Conservation (phyloP, 2,888 invertebrate species). For the Parelbella ahira region DNA sequence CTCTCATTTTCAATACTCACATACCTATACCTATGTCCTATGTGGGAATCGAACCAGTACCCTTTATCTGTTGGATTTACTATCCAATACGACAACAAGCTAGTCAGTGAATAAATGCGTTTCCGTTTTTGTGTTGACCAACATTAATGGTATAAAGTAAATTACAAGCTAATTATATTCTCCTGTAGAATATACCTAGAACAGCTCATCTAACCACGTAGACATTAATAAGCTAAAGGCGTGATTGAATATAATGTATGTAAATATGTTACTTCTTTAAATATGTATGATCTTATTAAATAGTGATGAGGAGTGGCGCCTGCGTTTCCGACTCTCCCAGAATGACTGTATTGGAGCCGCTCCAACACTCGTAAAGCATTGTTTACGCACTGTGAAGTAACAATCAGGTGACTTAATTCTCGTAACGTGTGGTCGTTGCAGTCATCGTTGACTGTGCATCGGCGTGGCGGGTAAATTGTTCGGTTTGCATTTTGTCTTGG, state of each 20-base stretch:
- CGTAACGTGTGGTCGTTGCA: slow-evolving; percentile 18
- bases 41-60: no score
- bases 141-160: no score
- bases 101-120: no score
- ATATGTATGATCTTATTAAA: slow-evolving; percentile 48
- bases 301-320: slow-evolving; percentile 38
- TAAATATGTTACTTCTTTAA: slow-evolving; percentile 44
- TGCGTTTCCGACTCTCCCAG: slow-evolving; percentile 28
- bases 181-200: no score
- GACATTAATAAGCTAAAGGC: slow-evolving; percentile 20
- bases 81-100: no score
- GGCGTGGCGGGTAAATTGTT: slow-evolving; percentile 2
- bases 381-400: slow-evolving; percentile 17
- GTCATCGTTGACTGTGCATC: not conserved
- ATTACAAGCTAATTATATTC: no score
- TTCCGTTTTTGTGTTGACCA: no score
- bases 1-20: no score
- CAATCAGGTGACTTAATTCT: slow-evolving; percentile 24
- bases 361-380: slow-evolving; percentile 12
- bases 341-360: slow-evolving; percentile 10
- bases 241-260: slow-evolving; percentile 25
- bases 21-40: no score
- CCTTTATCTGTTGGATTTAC: no score
- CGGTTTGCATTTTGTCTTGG: not conserved
- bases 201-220: no score